Conservation (phyloP, 2,888 invertebrate species). For the Drosophila meridiana region DNA sequence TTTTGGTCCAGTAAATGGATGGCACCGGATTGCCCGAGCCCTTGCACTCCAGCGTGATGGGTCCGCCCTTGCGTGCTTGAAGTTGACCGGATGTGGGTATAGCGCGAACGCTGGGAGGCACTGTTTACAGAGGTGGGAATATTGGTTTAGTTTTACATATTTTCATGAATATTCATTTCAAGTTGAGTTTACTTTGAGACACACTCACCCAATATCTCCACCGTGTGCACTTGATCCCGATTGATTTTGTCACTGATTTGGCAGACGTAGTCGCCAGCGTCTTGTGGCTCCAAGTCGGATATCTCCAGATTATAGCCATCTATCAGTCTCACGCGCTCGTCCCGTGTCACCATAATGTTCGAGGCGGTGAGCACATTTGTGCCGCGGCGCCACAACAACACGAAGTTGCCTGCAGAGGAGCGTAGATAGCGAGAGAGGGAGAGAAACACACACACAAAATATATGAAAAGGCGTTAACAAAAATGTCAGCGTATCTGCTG, state of each 20-base stretch:
- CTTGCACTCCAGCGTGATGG: constrained; percentile 89
- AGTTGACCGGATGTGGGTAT: constrained; percentile 88
- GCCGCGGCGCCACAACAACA: constrained; percentile 89
- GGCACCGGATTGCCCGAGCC: constrained; percentile 91
- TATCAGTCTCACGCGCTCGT: constrained; percentile 89
- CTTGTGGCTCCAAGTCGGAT: constrained; percentile 89
- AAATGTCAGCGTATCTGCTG: constrained; percentile 6
- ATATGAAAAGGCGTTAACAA: constrained; percentile 13
- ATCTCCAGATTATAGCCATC: constrained; percentile 91
- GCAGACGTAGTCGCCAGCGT: constrained; percentile 89
- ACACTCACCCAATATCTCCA: constrained; percentile 87
- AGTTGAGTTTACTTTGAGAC: not conserved
- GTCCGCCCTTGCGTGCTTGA: constrained; percentile 89
- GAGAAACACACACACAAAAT: constrained; percentile 1
- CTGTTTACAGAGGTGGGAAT: constrained; percentile 73
- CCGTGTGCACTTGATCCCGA: constrained; percentile 90
- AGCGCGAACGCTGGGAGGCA: constrained; percentile 89
- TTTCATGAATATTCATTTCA: not conserved
- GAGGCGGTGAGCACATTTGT: constrained; percentile 90
- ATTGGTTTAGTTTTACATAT: not conserved
- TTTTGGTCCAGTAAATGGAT: constrained; percentile 88
- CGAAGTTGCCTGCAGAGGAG: constrained; percentile 87
- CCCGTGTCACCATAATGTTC: constrained; percentile 90
- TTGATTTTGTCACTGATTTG: constrained; percentile 90
- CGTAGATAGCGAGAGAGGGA: not conserved